Base-by-base conservation (phyloP, 2,797 vertebrate species). In the Coreius guichenoti region DNA sequence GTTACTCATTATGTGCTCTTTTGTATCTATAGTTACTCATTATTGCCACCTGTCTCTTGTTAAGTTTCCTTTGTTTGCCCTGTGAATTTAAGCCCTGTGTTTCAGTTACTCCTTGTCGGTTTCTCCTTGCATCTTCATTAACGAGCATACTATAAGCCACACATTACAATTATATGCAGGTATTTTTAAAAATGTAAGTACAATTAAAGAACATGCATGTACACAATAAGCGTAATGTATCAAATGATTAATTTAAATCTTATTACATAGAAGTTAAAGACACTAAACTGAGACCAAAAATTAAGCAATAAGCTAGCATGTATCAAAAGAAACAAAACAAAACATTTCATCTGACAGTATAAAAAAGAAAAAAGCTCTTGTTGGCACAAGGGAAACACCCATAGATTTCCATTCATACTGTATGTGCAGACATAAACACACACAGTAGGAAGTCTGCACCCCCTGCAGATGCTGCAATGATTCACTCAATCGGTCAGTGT, bases 401-500 rank as follows among this genome's bases (percentile, higher is more conserved):
- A 84, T 82, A 89, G 80, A 84, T 61, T 73, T 73, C 26, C 4
- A 54, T 54, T 69, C 14, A 51, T 43, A 75, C 47, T 39, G 23
- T 14, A 83, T 45, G 54, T 17, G 14, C 87, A 89, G 86, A 61
- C 65, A 81, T 17, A 39, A n/a, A 68, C 82, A 84, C 69, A 72
- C 74, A 70, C 83, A 33, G 74, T 65, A 72, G 49, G 51, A 72
- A 23, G 54, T 79, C 51, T 61, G 75, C 45, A 72, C 51, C 65
- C 45, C 75, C 51, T 72, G 74, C 51, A 70, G 75, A 70, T 79
- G 58, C 7, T 61, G 49, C 69, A 69, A 79, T 78, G 19, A 79
- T 84, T 84, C 21, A 70, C 39, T 49, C 14, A 11, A 84, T 78
- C 65, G 61, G 51, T 79, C 39, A 77, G 16, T 45, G 39, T 72